Conservation (phyloP, 2,113 vertebrate genomes). For the Petrocephalus microphthalmus region DNA sequence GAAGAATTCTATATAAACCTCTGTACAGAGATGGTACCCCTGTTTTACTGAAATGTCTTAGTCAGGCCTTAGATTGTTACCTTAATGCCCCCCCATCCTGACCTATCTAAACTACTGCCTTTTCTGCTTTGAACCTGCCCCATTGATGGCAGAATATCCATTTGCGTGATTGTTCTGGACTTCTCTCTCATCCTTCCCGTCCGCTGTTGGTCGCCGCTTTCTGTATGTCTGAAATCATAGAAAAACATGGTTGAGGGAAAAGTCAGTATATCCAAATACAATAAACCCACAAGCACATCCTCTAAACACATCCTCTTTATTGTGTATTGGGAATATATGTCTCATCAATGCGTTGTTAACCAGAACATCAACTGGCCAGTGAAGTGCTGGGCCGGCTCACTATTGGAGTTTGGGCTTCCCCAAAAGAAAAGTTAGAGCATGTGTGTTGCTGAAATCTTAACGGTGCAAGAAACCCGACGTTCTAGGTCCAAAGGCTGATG, state of each 20-base stretch:
- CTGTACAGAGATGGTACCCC: conserved; percentile 24
- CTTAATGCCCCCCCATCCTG: conserved; percentile 2
- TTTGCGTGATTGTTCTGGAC: conserved; percentile 66
- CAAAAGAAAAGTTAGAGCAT: neutral
- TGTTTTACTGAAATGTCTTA: conserved; percentile 24
- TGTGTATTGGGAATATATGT: neutral
- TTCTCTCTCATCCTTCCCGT: conserved; percentile 44
- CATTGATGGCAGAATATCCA: conserved; percentile 57
- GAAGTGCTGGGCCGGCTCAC: neutral
- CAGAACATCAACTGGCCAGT: neutral
- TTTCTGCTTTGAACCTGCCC: conserved; percentile 58
- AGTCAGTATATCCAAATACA: neutral
- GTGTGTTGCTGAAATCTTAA: neutral
- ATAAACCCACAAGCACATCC: neutral
- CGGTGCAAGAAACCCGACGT: neutral
- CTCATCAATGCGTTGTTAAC: neutral
- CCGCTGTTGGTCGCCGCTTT: conserved; percentile 55
- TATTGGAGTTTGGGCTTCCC: neutral
- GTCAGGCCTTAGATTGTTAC: conserved; percentile 19
- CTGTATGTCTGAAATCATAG: conserved; percentile 62
- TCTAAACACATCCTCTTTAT: neutral
- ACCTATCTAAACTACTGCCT: conserved; percentile 49
- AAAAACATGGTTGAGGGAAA: neutral
- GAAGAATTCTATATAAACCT: conserved; percentile 27
- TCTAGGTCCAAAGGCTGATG: neutral